These are phyloP conservation scores for Stercorarius parasiticus DNA, from an alignment of 2,113 vertebrate species.

Conservation along the genomic window DNA sequence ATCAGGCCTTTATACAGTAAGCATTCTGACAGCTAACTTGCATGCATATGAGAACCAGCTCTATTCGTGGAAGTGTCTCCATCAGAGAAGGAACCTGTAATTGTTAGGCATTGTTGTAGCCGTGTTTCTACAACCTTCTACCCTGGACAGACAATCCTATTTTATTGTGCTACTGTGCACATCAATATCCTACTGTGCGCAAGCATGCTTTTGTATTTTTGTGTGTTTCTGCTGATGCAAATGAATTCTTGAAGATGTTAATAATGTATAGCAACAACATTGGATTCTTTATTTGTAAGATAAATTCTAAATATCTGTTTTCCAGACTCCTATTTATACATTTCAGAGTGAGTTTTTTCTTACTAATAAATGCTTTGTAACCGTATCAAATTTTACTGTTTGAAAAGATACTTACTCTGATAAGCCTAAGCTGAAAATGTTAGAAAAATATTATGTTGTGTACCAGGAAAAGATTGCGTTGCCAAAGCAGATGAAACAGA, in stretches of 20 bases:
- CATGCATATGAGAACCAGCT: not conserved
- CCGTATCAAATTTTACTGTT: not conserved
- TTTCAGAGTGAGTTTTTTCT: not conserved
- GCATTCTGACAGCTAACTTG: not conserved
- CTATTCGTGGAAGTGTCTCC: not conserved
- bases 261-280: not conserved
- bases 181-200: not conserved
- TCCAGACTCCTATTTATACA: not conserved
- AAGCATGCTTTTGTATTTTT: not conserved
- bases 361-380: not conserved
- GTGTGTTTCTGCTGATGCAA: not conserved
- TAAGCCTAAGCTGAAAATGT: not conserved
- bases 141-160: not conserved
- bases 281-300: not conserved
- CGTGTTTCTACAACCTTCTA: not conserved
- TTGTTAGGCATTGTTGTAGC: not conserved
- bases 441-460: not conserved
- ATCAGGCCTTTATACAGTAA: not conserved
- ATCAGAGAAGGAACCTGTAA: not conserved
- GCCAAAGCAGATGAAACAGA: not conserved
- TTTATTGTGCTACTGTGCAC: not conserved
- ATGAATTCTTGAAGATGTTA: not conserved
- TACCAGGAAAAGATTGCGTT: not conserved
- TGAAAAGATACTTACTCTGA: not conserved
- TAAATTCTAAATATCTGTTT: not conserved